phyloP scores from a whole-genome alignment of 2,888 invertebrate genomes.

The Dorcus hopei region DNA sequence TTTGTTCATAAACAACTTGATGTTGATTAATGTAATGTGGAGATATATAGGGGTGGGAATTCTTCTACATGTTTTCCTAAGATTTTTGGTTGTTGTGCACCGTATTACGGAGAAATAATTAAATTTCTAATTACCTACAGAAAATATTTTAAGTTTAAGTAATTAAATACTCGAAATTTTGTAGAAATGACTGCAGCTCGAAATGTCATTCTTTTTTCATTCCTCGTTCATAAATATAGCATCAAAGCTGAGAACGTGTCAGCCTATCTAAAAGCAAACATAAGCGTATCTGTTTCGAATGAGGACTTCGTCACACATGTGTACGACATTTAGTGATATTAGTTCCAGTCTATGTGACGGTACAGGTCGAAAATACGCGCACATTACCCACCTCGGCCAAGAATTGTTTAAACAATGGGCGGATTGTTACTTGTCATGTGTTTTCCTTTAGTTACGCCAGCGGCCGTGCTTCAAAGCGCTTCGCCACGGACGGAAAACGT shows the following conservation, averaged over 20 bases:
- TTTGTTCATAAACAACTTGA: too few relatives aligned
- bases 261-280: constrained; percentile 21
- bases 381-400: constrained; percentile 38
- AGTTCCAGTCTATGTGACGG: constrained; percentile 34
- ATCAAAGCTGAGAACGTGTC: constrained; percentile 19
- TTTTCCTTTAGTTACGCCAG: constrained; percentile 46
- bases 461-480: constrained; percentile 40
- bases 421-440: constrained; percentile 41
- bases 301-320: constrained; percentile 31
- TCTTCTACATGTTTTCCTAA: too few relatives aligned
- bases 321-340: constrained; percentile 35
- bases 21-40: too few relatives aligned
- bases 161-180: not conserved
- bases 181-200: not conserved
- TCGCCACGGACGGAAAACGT: constrained; percentile 32
- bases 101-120: too few relatives aligned
- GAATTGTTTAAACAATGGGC: constrained; percentile 44
- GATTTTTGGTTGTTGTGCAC: too few relatives aligned
- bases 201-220: not conserved
- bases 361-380: constrained; percentile 39
- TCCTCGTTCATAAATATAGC: constrained; percentile 8
- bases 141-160: not conserved
- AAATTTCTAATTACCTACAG: too few relatives aligned
- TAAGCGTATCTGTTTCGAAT: constrained; percentile 32
- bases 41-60: too few relatives aligned